Evolutionary conservation across 2,113 vertebrate species (phyloP), one percentile per base, ranked within the genome.

Genomic region (Ahaetulla prasina): DNA sequence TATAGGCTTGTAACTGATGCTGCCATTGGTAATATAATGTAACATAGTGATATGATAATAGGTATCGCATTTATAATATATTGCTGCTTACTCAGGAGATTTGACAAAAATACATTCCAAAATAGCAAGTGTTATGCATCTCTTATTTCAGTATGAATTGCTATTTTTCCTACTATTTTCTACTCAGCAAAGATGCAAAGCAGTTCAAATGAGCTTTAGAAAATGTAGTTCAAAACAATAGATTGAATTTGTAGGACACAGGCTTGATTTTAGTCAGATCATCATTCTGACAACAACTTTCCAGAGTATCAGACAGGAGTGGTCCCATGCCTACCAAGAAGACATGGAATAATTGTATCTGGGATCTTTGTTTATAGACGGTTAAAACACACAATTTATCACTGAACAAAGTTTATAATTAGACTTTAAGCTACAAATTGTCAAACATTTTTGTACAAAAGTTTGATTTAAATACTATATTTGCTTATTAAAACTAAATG

Each of bases 171-270:
- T 94, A 93, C 60, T 91, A 53, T 93, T 91, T 88, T 94, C 57
- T 54, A 68, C 43, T 68, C 91, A 95, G 95, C 94, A 91, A 68
- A 63, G 7, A 1, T 91, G 85, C 5, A 68, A n/a, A 68, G 18
- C 4, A 43, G 57, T 85, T 55, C n/a, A 96, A 43, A 92, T 88
- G n/a, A 88, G 35, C 45, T 68, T 30, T 80, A 92, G 47, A n/a
- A 88, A 43, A 52, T 45, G 39, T 80, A 88, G 0, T 91, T 94
- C 89, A 94, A 94, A 94, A 49, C 54, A 91, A 93, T 95, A 90
- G 68, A 86, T 55, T 91, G 60, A 8, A 55, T 91, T 14, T 2
- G 43, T 27, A 50, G 8, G 27, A 52, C 47, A 20, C 45, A 50
- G 16, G 1, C 18, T 90, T 68, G 11, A 14, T 39, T 10, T 23